These are phyloP conservation scores for Acipenser oxyrinchus DNA, from an alignment of 2,797 vertebrate species.

Conservation along the genomic window DNA sequence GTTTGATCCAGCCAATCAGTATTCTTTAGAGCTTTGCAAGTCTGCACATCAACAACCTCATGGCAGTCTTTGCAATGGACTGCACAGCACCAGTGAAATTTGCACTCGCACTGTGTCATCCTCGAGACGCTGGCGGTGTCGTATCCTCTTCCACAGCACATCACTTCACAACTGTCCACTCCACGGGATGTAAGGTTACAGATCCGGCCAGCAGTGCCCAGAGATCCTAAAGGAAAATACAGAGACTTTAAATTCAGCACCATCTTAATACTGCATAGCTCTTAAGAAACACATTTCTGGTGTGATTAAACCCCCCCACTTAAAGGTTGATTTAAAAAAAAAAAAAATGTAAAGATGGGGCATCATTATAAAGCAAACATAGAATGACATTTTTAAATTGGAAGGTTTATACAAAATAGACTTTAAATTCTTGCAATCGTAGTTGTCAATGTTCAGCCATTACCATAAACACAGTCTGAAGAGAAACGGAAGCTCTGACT, in stretches of 20 bases:
- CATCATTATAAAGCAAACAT: too few relatives aligned
- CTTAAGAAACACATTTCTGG: too few relatives aligned
- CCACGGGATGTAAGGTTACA: slow-evolving; percentile 82
- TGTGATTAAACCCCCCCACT: too few relatives aligned
- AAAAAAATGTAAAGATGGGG: too few relatives aligned
- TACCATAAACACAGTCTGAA: too few relatives aligned
- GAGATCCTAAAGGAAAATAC: slow-evolving; percentile 58
- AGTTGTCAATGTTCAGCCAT: too few relatives aligned
- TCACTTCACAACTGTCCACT: slow-evolving; percentile 86
- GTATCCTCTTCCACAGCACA: slow-evolving; percentile 91
- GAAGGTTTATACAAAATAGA: too few relatives aligned
- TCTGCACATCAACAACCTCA: slow-evolving; percentile 81
- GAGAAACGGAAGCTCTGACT: too few relatives aligned
- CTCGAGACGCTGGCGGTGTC: slow-evolving; percentile 79
- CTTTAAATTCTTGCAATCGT: too few relatives aligned
- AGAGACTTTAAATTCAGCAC: neutral
- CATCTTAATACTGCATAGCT: neutral
- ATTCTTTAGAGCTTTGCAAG: slow-evolving; percentile 77
- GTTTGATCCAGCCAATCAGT: slow-evolving; percentile 42
- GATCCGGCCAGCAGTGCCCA: slow-evolving; percentile 76
- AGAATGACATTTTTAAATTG: too few relatives aligned
- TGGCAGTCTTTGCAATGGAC: slow-evolving; percentile 89
- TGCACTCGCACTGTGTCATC: slow-evolving; percentile 87
- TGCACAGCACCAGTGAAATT: slow-evolving; percentile 93
- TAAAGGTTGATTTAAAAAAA: too few relatives aligned